Evolutionary conservation across 1,140 invertebrate species (phyloP).

Genomic region (Limonius californicus): DNA sequence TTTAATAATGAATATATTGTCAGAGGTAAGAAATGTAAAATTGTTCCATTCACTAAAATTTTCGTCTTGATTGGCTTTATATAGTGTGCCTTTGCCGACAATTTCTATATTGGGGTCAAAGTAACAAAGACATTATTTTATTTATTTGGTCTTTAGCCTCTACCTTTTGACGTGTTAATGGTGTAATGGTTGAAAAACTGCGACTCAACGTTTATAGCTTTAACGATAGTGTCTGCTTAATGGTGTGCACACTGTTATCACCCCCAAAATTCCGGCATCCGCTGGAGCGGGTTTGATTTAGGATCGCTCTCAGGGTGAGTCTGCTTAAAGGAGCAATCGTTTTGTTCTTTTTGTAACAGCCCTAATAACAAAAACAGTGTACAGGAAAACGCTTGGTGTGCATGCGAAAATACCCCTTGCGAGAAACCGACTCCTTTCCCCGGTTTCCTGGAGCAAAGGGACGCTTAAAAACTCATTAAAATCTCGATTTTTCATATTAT

Average conservation of each 20-base stretch:
- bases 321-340: neutral
- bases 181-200: conserved; percentile 27
- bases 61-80: no score
- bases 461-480: conserved; percentile 41
- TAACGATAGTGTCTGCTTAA: conserved; percentile 35
- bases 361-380: no score
- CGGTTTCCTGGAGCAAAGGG: conserved; percentile 1
- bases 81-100: no score
- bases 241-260: conserved; percentile 33
- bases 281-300: conserved; percentile 30
- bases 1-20: no score
- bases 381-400: no score
- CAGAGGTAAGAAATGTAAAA: no score
- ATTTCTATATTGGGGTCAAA: no score
- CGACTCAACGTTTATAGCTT: conserved; percentile 18
- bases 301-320: neutral
- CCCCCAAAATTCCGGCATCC: conserved; percentile 27
- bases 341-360: neutral
- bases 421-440: no score
- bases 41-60: no score
- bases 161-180: conserved; percentile 27
- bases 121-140: neutral
- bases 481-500: conserved; percentile 44
- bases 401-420: no score
- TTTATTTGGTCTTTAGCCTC: neutral